Percentiles rank a stretch among this genome's conserved stretches.
phyloP scores from a whole-genome alignment of 2,797 vertebrate genomes.

The Lithobates pipiens region DNA sequence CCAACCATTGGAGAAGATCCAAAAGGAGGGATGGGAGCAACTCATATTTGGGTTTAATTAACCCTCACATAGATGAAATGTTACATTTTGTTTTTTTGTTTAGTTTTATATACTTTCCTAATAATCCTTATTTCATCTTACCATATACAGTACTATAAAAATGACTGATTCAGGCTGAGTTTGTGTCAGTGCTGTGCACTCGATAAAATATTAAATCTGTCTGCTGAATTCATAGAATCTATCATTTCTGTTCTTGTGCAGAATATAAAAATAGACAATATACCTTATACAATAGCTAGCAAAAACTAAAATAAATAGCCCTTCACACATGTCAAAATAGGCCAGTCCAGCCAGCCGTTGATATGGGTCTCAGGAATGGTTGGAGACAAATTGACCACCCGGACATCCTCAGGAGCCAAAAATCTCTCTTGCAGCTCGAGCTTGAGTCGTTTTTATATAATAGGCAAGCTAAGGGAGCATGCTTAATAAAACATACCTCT shows the following conservation, averaged over 20 bases:
- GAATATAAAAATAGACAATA: slow-evolving; percentile 12
- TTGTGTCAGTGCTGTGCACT: slow-evolving; percentile 18
- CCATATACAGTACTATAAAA: background rate
- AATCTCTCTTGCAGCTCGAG: background rate
- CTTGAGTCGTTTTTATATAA: slow-evolving; percentile 55
- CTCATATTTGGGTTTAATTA: background rate
- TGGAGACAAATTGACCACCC: background rate
- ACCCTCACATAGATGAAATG: background rate
- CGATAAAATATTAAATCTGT: slow-evolving; percentile 38
- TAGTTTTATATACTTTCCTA: background rate
- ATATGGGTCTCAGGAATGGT: slow-evolving; percentile 22
- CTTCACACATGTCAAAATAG: background rate
- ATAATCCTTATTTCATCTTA: background rate
- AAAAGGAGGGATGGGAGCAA: no score
- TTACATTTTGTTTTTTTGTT: background rate
- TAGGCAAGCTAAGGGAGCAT: slow-evolving; percentile 54
- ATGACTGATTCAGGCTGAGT: slow-evolving; percentile 10
- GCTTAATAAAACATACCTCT: slow-evolving; percentile 67
- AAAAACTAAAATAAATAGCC: background rate
- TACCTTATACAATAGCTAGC: background rate
- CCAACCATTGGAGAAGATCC: no score
- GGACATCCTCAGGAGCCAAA: background rate
- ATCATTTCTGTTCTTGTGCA: background rate
- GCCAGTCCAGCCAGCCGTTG: background rate
- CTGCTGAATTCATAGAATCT: slow-evolving; percentile 7